phyloP scores from a whole-genome alignment of 2,888 invertebrate species.

The Copidosoma aretas region DNA sequence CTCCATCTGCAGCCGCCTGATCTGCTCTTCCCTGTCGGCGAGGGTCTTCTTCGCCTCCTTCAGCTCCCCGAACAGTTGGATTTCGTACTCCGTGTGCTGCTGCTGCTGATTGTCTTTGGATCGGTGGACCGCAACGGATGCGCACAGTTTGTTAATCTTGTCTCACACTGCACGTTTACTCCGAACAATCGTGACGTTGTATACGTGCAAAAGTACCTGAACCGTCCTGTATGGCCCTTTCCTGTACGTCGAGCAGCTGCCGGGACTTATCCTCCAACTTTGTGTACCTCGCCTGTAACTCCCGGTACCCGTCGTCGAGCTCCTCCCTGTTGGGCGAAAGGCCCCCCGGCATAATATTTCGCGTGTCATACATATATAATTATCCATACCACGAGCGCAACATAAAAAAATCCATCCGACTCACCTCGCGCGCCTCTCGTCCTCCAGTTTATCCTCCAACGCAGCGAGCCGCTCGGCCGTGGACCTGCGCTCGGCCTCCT shows the following conservation, averaged over 20 bases:
- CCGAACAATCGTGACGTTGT: no score
- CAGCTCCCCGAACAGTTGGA: slow-evolving; percentile 65
- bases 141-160: no score
- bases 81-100: slow-evolving; percentile 61
- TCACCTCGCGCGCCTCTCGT: slow-evolving; percentile 46
- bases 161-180: no score
- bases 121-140: no score
- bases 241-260: slow-evolving; percentile 44
- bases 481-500: slow-evolving; percentile 45
- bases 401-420: no score
- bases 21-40: slow-evolving; percentile 61
- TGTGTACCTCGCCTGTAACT: slow-evolving; percentile 42
- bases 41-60: slow-evolving; percentile 60
- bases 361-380: no score
- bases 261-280: slow-evolving; percentile 46
- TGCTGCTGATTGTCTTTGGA: not conserved
- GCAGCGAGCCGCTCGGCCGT: slow-evolving; percentile 42
- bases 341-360: no score
- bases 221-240: slow-evolving; percentile 10
- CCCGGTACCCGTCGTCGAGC: slow-evolving; percentile 38
- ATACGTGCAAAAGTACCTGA: slow-evolving; percentile 7
- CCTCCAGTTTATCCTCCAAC: slow-evolving; percentile 30
- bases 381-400: no score
- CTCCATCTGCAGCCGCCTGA: slow-evolving; percentile 63
- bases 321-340: slow-evolving; percentile 33